These are phyloP conservation scores for Leptinotarsa texana DNA, from an alignment of 1,140 invertebrate species.

Conservation along the genomic window DNA sequence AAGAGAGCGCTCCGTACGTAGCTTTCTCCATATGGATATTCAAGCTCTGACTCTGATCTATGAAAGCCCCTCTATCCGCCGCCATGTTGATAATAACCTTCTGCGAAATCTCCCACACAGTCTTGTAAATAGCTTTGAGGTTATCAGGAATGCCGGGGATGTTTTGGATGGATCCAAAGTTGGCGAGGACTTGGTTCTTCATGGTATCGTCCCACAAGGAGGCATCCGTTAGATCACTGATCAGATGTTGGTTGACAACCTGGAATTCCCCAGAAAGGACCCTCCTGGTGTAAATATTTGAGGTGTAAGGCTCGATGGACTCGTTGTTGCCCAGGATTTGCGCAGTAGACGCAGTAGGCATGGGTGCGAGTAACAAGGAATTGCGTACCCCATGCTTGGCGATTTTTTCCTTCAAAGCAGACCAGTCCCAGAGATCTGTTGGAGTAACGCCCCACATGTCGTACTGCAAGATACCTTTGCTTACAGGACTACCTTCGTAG, in stretches of 20 bases:
- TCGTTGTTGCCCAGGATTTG: slow-evolving; percentile 99
- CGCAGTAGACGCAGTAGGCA: slow-evolving; percentile 99
- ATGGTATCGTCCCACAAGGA: slow-evolving; percentile 95
- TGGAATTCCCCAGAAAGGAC: slow-evolving; percentile 83
- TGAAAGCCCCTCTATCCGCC: slow-evolving; percentile 94
- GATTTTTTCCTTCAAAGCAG: slow-evolving; percentile 81
- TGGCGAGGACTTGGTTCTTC: slow-evolving; percentile 92
- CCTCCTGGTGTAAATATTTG: slow-evolving; percentile 93
- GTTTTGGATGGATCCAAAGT: slow-evolving; percentile 92
- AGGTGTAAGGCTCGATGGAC: slow-evolving; percentile 97
- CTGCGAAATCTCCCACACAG: slow-evolving; percentile 98
- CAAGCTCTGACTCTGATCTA: slow-evolving; percentile 97
- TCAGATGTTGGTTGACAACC: slow-evolving; percentile 90
- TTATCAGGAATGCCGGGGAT: slow-evolving; percentile 88
- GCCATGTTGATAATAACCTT: slow-evolving; percentile 96
- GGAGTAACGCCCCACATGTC: slow-evolving; percentile 98
- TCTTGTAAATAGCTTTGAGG: slow-evolving; percentile 92
- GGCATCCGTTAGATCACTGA: slow-evolving; percentile 89
- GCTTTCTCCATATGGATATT: slow-evolving; percentile 96
- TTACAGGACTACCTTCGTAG: slow-evolving; percentile 89
- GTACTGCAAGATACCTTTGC: slow-evolving; percentile 95
- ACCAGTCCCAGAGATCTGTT: slow-evolving; percentile 90
- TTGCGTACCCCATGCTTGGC: slow-evolving; percentile 91
- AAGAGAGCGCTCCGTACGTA: slow-evolving; percentile 90
- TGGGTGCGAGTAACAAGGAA: slow-evolving; percentile 92